Evolutionary conservation across 2,888 invertebrate species (phyloP).

Genomic region (Plebejus melissa): DNA sequence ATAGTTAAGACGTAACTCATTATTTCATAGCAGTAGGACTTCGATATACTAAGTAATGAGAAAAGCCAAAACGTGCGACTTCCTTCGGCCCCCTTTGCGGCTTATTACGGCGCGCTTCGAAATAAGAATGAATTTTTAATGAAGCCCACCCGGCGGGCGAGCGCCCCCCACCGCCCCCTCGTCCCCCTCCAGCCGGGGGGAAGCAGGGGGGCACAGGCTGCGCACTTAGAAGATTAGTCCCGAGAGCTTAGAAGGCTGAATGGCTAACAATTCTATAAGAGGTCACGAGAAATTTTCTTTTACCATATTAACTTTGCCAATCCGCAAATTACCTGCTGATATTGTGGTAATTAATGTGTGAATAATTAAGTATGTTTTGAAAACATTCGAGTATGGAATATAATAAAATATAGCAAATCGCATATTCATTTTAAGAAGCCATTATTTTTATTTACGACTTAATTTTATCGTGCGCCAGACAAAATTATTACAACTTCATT

Average conservation of each 20-base stretch:
- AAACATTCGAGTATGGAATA: neutral
- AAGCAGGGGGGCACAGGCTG: conserved; percentile 45
- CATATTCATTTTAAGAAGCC: neutral
- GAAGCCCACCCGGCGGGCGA: conserved; percentile 49
- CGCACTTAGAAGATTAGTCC: conserved; percentile 79
- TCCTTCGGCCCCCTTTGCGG: conserved; percentile 52
- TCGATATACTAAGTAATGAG: conserved; percentile 54
- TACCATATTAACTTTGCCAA: conserved; percentile 36
- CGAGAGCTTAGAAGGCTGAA: conserved; percentile 59
- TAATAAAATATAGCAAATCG: neutral
- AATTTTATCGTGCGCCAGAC: neutral
- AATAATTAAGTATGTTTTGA: neutral
- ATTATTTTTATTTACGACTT: conserved; percentile 1
- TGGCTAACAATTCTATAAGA: conserved; percentile 53
- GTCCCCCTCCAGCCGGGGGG: conserved; percentile 39
- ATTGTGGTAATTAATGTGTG: neutral
- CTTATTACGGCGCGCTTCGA: conserved; percentile 69
- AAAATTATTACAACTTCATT: conserved; percentile 3
- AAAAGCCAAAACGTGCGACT: conserved; percentile 50
- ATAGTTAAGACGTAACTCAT: conserved; percentile 8
- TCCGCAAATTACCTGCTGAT: conserved; percentile 28
- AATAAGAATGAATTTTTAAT: conserved; percentile 79
- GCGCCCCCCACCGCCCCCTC: conserved; percentile 43
- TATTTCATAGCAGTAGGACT: conserved; percentile 34
- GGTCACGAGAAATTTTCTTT: conserved; percentile 39